These are phyloP conservation scores for Coptodon rendalli DNA, from an alignment of 2,113 vertebrate species.

Conservation along the genomic window DNA sequence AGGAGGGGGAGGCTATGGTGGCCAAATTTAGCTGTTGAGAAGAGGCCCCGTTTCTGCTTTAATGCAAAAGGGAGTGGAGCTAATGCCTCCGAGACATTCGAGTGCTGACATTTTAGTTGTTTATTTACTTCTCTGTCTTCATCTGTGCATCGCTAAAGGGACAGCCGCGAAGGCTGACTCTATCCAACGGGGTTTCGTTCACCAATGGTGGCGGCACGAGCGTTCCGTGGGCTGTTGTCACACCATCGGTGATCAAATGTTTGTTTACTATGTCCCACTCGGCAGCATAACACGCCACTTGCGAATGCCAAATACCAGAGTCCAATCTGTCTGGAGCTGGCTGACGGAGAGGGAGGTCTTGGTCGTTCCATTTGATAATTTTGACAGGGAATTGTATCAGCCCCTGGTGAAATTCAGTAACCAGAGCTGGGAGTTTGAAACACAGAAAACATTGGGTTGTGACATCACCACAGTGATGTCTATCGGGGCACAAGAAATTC, in stretches of 20 bases:
- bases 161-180: slow-evolving; percentile 8
- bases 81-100: slow-evolving; percentile 63
- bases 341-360: not conserved
- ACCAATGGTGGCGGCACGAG: not conserved
- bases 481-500: not conserved
- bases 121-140: slow-evolving; percentile 55
- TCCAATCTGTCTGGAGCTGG: slow-evolving; percentile 23
- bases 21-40: slow-evolving; percentile 54
- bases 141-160: slow-evolving; percentile 29
- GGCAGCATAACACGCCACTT: not conserved
- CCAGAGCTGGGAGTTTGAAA: not conserved
- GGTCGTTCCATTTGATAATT: slow-evolving; percentile 11
- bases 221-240: not conserved
- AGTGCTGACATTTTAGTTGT: slow-evolving; percentile 69
- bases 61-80: slow-evolving; percentile 56
- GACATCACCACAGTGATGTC: not conserved
- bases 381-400: not conserved
- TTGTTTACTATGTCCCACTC: slow-evolving; percentile 29
- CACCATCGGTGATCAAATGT: slow-evolving; percentile 21
- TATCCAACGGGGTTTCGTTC: slow-evolving; percentile 39
- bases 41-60: slow-evolving; percentile 33
- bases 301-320: not conserved
- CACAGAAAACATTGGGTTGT: not conserved
- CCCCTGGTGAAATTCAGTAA: not conserved
- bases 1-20: not conserved